phyloP scores from a whole-genome alignment of 2,888 invertebrate genomes.

The Philopedon plagiatum region DNA sequence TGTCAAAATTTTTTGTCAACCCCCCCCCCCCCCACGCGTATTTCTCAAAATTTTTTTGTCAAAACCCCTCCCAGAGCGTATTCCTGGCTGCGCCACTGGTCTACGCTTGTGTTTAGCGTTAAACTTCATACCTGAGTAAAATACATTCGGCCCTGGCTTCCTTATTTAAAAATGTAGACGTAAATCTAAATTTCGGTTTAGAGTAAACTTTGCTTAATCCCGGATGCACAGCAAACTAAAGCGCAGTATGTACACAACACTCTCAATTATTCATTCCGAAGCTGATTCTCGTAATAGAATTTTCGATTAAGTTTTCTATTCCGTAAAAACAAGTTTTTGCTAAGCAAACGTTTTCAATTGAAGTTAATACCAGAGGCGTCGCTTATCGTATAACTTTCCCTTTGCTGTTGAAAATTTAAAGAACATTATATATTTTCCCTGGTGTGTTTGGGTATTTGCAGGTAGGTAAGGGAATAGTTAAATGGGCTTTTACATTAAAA shows the following conservation, averaged over 20 bases:
- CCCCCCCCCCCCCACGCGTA: no score
- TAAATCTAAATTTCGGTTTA: conserved; percentile 55
- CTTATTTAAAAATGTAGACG: conserved; percentile 44
- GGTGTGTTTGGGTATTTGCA: no score
- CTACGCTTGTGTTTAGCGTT: background rate
- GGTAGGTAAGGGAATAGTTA: no score
- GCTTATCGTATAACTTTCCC: background rate
- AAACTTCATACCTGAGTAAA: conserved; percentile 2
- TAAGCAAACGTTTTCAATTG: conserved; percentile 38
- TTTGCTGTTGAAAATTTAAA: background rate
- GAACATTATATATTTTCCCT: no score
- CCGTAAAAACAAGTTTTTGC: conserved; percentile 52
- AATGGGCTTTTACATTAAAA: no score
- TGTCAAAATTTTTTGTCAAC: no score
- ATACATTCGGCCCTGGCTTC: conserved; percentile 17
- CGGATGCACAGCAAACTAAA: conserved; percentile 55
- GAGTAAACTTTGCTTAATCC: conserved; percentile 59
- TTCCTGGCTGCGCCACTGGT: no score
- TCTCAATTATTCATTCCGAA: conserved; percentile 60
- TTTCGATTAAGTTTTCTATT: conserved; percentile 61
- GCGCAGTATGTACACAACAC: conserved; percentile 57
- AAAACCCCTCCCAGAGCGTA: no score
- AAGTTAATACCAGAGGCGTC: conserved; percentile 21
- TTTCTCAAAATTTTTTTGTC: no score
- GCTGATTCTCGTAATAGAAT: conserved; percentile 64